These are phyloP conservation scores for Argopecten irradians DNA, from an alignment of 1,140 invertebrate genomes.

Conservation along the genomic window DNA sequence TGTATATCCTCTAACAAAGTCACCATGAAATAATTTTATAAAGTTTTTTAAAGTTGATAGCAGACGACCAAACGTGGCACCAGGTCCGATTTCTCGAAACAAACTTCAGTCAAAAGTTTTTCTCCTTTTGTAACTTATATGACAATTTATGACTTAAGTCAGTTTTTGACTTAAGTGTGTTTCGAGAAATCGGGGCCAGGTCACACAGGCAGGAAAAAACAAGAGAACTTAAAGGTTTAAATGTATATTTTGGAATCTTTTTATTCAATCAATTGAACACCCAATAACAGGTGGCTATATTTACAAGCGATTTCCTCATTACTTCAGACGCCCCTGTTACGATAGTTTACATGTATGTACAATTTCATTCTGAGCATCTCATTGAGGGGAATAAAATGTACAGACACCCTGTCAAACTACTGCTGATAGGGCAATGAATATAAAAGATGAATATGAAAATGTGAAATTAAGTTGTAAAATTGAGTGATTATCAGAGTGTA, in stretches of 20 bases:
- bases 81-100: too few species aligned
- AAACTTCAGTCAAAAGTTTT: too few species aligned
- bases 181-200: too few species aligned
- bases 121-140: too few species aligned
- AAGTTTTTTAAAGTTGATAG: too few species aligned
- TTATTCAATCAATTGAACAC: background rate
- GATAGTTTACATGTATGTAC: background rate
- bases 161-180: too few species aligned
- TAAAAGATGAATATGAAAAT: background rate
- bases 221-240: background rate
- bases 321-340: background rate
- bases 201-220: background rate
- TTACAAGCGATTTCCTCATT: background rate
- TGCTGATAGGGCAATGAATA: background rate
- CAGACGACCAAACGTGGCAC: too few species aligned
- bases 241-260: constrained; percentile 18
- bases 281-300: background rate
- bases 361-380: background rate
- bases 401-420: background rate
- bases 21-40: too few species aligned
- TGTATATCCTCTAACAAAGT: too few species aligned
- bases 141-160: too few species aligned
- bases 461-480: background rate
- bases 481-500: background rate
- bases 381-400: background rate